Evolutionary conservation across 2,888 invertebrate species (phyloP), one percentile per base, ranked within the genome.

Genomic region (Drosophila aldrichi): DNA sequence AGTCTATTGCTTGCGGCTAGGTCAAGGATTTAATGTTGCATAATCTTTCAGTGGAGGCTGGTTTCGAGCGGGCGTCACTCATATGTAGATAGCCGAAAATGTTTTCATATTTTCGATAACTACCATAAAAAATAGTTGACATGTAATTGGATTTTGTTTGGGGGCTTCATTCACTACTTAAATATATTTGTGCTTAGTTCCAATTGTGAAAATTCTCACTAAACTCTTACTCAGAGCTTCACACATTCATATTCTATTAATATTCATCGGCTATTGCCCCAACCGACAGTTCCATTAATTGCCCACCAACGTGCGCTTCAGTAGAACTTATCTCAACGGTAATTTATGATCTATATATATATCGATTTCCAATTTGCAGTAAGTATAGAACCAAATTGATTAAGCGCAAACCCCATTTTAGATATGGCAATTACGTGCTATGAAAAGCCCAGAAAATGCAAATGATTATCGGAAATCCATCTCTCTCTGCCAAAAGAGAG

Each of bases 11-110:
- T 41, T 38, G 49, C 43, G 70, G 70, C 62, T 68, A 67, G 62
- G 58, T 59, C 71, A 70, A 70, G 78, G 70, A 70, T 46, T 18
- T 32, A 32, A 12, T 32, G 48, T 77, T 78, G 79, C 74, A 70
- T 38, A 70, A 64, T 58, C 51, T 41, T 49, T 46, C 12, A 74
- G 52, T 51, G 36, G 58, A 51, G 43, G 56, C 61, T 34, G 48
- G 61, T 18, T 58, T 20, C 44, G 29, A 43, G 34, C 29, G 29
- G 18, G 32, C 49, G n/a, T 29, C 43, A 2, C 16, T 25, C 54
- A 29, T 67, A 29, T 29, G 29, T 29, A 43, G 43, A 34, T 52
- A 52, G 49, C 34, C 32, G 12, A 29, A 38, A 66, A 1, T 44
- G 22, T 18, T 41, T 40, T n/a, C 2, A n/a, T 22, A 5, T n/a